These are phyloP conservation scores for Bradypodion ventrale DNA, from an alignment of 2,797 vertebrate species.

Conservation along the genomic window DNA sequence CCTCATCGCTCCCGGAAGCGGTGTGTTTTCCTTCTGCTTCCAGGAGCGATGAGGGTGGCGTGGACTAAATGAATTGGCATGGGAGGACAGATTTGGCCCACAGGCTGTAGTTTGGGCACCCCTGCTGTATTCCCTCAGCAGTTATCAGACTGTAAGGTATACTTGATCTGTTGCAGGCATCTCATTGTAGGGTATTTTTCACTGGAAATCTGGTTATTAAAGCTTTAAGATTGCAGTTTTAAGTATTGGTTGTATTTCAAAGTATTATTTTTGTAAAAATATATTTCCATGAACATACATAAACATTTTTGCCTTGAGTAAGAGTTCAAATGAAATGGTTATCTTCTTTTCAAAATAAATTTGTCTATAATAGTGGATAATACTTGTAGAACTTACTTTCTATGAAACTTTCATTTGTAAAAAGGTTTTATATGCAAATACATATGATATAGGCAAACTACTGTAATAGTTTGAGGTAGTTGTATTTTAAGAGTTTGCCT, in stretches of 20 bases:
- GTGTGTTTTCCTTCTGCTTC: too few species aligned
- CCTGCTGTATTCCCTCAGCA: background rate
- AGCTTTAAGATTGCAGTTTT: background rate
- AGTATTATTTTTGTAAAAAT: constrained; percentile 45
- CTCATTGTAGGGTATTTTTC: background rate
- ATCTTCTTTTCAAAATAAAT: background rate
- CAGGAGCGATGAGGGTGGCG: too few species aligned
- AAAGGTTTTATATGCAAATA: background rate
- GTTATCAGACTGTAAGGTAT: background rate
- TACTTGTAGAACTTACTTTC: background rate
- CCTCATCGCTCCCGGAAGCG: too few species aligned
- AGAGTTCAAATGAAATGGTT: background rate
- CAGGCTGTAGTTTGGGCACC: too few species aligned
- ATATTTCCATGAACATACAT: constrained; percentile 33
- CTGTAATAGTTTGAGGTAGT: background rate
- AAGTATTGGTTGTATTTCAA: constrained; percentile 25
- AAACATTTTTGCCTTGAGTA: constrained; percentile 15
- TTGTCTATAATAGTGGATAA: background rate
- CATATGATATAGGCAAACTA: background rate
- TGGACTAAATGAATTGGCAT: too few species aligned
- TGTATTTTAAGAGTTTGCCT: background rate
- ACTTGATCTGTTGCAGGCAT: background rate
- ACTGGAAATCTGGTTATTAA: background rate
- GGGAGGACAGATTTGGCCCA: too few species aligned
- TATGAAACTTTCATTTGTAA: background rate